Evolutionary conservation across 2,888 invertebrate genomes (phyloP).

Genomic region (Metalampra italica): DNA sequence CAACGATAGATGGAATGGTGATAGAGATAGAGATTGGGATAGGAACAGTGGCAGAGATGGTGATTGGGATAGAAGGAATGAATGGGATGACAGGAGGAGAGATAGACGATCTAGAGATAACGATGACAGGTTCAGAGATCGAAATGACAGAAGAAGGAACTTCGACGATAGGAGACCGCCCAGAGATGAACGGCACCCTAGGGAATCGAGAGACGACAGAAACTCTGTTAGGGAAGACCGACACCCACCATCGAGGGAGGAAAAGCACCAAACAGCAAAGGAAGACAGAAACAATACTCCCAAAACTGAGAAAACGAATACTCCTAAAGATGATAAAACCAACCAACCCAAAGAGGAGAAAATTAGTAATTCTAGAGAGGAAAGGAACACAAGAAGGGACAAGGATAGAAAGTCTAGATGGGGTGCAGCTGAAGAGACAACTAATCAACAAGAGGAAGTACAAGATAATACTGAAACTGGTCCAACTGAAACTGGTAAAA

Average conservation of each 20-base stretch:
- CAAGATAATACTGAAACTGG: conserved; percentile 3
- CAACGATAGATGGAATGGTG: conserved; percentile 59
- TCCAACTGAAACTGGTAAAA: conserved; percentile 1
- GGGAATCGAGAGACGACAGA: conserved; percentile 15
- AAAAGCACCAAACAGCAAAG: conserved; percentile 38
- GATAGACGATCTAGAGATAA: conserved; percentile 42
- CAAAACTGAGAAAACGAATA: not conserved
- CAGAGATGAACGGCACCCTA: conserved; percentile 12
- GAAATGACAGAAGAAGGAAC: conserved; percentile 36
- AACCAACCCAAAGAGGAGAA: not conserved
- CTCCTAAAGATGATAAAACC: conserved; percentile 2
- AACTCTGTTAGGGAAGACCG: conserved; percentile 11
- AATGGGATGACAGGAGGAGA: conserved; percentile 52
- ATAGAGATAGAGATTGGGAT: conserved; percentile 36
- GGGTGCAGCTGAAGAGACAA: conserved; percentile 57
- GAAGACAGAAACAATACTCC: not conserved
- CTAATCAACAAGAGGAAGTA: conserved; percentile 10
- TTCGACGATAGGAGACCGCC: conserved; percentile 34
- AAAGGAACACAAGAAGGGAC: conserved; percentile 39
- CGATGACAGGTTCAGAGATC: conserved; percentile 41
- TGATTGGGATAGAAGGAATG: conserved; percentile 27
- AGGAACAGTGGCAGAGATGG: not conserved
- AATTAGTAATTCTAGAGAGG: conserved; percentile 20
- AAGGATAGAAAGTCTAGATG: conserved; percentile 67
- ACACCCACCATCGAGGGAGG: conserved; percentile 30